Percentiles rank a stretch among this genome's conserved stretches.
Evolutionary conservation across 92 coral and sea anemone genomes (phyloP).

Genomic region (Heliopora coerulea): DNA sequence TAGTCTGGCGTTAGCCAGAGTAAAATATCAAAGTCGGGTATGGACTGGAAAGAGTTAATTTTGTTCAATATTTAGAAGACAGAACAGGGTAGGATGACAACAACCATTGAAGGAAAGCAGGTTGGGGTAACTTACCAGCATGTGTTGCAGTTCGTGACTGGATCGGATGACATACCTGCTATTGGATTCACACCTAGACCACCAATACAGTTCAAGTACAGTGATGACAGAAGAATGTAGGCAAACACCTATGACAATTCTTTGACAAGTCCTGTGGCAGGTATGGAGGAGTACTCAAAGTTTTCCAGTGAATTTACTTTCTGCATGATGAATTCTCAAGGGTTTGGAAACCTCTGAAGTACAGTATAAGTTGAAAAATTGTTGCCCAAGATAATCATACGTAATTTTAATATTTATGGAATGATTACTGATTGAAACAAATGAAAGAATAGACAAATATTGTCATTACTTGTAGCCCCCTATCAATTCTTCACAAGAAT

Average conservation of each 20-base stretch:
- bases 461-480: too few relatives aligned
- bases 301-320: slow-evolving; percentile 54
- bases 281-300: slow-evolving; percentile 36
- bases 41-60: too few relatives aligned
- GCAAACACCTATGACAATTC: slow-evolving; percentile 54
- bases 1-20: too few relatives aligned
- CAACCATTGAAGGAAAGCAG: slow-evolving; percentile 43
- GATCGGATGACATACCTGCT: slow-evolving; percentile 56
- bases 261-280: slow-evolving; percentile 50
- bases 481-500: too few relatives aligned
- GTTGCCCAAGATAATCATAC: too few relatives aligned
- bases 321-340: slow-evolving; percentile 55
- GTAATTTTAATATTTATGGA: too few relatives aligned
- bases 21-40: too few relatives aligned
- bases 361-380: too few relatives aligned
- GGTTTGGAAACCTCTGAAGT: slow-evolving; percentile 49
- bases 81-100: slow-evolving; percentile 36
- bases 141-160: slow-evolving; percentile 58
- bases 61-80: slow-evolving; percentile 48
- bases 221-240: background rate
- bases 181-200: slow-evolving; percentile 57
- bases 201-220: slow-evolving; percentile 43
- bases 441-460: too few relatives aligned
- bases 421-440: too few relatives aligned
- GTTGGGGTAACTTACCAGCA: slow-evolving; percentile 38